Evolutionary conservation across 2,113 vertebrate genomes (phyloP).

Genomic region (Eonycteris spelaea): DNA sequence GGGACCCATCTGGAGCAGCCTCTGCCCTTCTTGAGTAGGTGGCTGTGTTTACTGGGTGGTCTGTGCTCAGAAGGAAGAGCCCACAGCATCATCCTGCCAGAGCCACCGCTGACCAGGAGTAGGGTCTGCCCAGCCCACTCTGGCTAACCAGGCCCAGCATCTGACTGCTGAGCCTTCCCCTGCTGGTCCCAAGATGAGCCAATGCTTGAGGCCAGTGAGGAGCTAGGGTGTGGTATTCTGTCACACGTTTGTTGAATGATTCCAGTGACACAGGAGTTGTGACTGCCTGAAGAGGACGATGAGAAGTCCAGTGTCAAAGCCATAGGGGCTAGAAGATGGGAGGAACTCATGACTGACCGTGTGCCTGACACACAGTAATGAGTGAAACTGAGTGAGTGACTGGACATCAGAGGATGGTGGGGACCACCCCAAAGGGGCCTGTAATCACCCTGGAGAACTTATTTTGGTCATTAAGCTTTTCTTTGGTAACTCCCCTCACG

Average conservation of each 20-base stretch:
- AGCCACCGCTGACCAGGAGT: neutral
- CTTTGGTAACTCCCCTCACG: neutral
- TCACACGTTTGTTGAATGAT: neutral
- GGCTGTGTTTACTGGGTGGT: neutral
- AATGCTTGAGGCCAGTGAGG: neutral
- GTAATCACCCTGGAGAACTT: neutral
- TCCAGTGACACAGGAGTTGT: neutral
- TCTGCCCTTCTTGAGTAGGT: neutral
- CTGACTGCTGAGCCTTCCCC: neutral
- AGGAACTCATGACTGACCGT: neutral
- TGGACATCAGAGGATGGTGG: neutral
- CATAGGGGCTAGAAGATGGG: no score
- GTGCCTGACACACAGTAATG: neutral
- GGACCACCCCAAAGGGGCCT: neutral
- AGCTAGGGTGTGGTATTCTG: no score
- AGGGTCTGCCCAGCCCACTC: no score
- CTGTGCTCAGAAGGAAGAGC: neutral
- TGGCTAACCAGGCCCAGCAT: neutral
- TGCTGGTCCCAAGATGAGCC: neutral
- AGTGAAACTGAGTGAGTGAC: neutral
- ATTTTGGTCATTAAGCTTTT: neutral
- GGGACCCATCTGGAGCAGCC: neutral
- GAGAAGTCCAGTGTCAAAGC: neutral
- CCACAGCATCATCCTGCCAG: neutral
- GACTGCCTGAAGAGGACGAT: neutral